phyloP scores from a whole-genome alignment of 2,113 vertebrate species.

The Syrmaticus mikado region DNA sequence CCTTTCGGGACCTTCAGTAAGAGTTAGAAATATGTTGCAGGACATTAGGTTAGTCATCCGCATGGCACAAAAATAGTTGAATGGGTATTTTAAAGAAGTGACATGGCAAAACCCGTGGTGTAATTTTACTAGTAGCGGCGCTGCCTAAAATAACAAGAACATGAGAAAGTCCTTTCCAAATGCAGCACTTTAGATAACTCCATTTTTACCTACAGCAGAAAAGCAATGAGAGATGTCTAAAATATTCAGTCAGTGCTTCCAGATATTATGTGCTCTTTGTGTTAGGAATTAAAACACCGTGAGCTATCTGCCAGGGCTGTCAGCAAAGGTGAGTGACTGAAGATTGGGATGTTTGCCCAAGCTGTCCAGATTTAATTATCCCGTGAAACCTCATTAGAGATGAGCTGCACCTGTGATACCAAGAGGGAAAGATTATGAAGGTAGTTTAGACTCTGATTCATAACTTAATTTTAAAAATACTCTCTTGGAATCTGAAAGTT shows the following conservation, averaged over 20 bases:
- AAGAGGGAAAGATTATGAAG: neutral
- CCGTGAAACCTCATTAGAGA: constrained; percentile 42
- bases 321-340: constrained; percentile 32
- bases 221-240: constrained; percentile 15
- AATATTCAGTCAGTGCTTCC: neutral
- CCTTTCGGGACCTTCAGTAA: constrained; percentile 6
- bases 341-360: constrained; percentile 45
- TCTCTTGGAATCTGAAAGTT: neutral
- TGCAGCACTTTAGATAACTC: neutral
- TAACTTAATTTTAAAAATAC: neutral
- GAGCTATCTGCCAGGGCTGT: constrained; percentile 25
- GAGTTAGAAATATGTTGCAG: neutral
- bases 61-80: neutral
- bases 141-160: constrained; percentile 33
- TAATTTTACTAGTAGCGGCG: neutral
- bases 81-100: constrained; percentile 35
- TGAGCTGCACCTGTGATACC: constrained; percentile 26
- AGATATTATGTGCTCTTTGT: neutral
- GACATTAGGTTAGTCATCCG: neutral
- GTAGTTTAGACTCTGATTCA: neutral
- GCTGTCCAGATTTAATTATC: constrained; percentile 31
- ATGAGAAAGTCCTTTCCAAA: constrained; percentile 6
- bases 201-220: neutral
- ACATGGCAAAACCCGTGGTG: neutral
- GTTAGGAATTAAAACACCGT: constrained; percentile 36